Conservation (phyloP, 2,888 invertebrate genomes). For the Cynaeus angustus region DNA sequence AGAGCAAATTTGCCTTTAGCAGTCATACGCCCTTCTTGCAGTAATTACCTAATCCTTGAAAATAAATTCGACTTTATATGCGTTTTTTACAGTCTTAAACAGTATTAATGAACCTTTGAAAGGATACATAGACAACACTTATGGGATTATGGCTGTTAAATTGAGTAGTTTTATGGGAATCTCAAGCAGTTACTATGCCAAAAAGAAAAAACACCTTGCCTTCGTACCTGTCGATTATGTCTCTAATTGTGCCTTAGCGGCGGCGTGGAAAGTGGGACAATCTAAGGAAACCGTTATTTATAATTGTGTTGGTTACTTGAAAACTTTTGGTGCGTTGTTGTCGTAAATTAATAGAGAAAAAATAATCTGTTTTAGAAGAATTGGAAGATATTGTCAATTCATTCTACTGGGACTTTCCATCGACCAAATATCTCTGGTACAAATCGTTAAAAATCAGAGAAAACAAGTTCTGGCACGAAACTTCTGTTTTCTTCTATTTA, state of each 20-base stretch:
- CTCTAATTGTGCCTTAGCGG: conserved; percentile 12
- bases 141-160: conserved; percentile 75
- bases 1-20: not conserved
- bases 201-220: conserved; percentile 63
- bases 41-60: no score
- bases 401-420: not conserved
- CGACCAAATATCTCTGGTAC: conserved; percentile 6
- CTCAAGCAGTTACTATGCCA: conserved; percentile 75
- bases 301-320: not conserved
- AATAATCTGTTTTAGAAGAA: not conserved
- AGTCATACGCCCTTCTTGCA: conserved; percentile 8
- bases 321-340: not conserved
- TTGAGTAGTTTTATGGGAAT: conserved; percentile 76
- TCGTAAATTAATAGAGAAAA: no score
- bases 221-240: conserved; percentile 74
- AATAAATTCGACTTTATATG: no score
- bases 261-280: conserved; percentile 12
- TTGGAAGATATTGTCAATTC: not conserved
- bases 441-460: not conserved
- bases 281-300: not conserved
- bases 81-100: conserved; percentile 61
- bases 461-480: conserved; percentile 7
- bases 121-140: conserved; percentile 82
- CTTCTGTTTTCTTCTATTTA: conserved; percentile 12
- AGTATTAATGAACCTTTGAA: conserved; percentile 65